These are phyloP conservation scores for Pangasius krempfi DNA, from an alignment of 2,797 vertebrate genomes.

Conservation along the genomic window DNA sequence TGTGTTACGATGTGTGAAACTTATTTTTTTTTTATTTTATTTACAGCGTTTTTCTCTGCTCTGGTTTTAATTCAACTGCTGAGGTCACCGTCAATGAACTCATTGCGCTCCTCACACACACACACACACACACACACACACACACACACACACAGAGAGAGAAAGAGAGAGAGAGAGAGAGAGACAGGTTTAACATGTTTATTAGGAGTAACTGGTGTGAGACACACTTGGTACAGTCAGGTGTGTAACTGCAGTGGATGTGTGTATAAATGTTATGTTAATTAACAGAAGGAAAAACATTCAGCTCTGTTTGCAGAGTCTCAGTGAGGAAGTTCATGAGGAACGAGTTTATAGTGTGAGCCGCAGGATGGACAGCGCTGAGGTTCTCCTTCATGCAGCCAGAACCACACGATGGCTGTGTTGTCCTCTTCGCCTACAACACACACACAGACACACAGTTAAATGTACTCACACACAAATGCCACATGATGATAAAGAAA, in stretches of 20 bases:
- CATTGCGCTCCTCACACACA: background rate
- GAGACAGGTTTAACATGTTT: background rate
- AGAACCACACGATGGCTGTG: slow-evolving; percentile 85
- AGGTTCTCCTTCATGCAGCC: slow-evolving; percentile 86
- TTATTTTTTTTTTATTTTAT: background rate
- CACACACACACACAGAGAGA: background rate
- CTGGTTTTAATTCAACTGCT: too few species aligned
- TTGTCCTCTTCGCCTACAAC: slow-evolving; percentile 88
- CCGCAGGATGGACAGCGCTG: slow-evolving; percentile 90
- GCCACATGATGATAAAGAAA: background rate
- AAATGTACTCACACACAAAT: background rate
- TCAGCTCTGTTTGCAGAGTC: background rate
- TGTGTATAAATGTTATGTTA: background rate
- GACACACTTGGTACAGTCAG: background rate
- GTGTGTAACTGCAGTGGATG: background rate
- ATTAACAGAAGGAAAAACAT: background rate
- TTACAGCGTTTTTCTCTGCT: background rate
- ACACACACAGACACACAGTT: slow-evolving; percentile 3
- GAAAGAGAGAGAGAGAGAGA: too few species aligned
- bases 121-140: background rate
- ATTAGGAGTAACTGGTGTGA: background rate
- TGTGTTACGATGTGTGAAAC: too few species aligned
- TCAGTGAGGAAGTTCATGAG: slow-evolving; percentile 80
- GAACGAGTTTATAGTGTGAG: slow-evolving; percentile 83
- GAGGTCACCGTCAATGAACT: too few species aligned